Percentiles rank a stretch among this genome's conserved stretches.
These are phyloP conservation scores for Tiliacea citrago DNA, from an alignment of 2,888 invertebrate genomes.

Conservation along the genomic window DNA sequence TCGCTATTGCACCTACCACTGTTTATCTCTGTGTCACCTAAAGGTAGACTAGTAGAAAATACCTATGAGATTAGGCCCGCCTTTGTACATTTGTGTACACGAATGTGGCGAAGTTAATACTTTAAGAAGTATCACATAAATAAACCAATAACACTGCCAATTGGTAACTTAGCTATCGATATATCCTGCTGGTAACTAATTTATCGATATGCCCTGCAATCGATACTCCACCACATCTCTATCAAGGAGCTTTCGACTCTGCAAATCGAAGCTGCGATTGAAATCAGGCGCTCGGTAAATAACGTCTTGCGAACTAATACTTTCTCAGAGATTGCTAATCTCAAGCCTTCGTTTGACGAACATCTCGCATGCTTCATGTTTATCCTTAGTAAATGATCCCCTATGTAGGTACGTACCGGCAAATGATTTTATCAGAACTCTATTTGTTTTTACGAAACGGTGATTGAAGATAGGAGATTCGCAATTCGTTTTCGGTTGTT, in stretches of 20 bases:
- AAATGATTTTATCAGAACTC: constrained; percentile 52
- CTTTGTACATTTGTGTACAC: no score
- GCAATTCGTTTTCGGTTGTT: constrained; percentile 50
- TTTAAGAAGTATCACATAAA: no score
- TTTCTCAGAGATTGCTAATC: constrained; percentile 88
- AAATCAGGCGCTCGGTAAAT: constrained; percentile 88
- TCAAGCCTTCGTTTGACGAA: constrained; percentile 74
- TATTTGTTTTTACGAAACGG: constrained; percentile 52
- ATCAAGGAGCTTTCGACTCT: constrained; percentile 72
- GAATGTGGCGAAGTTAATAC: no score
- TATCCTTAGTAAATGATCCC: constrained; percentile 66
- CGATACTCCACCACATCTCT: constrained; percentile 69
- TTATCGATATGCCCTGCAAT: constrained; percentile 47
- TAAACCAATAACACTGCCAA: background rate
- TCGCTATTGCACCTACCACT: no score
- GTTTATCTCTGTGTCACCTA: no score
- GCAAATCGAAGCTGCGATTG: constrained; percentile 87
- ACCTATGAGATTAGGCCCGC: no score
- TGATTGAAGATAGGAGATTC: constrained; percentile 45
- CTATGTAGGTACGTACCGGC: constrained; percentile 38
- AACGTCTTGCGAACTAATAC: constrained; percentile 87
- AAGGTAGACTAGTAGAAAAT: no score
- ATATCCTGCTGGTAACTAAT: background rate
- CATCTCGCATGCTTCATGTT: constrained; percentile 68
- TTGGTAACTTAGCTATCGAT: background rate